These are phyloP conservation scores for Xenus cinereus DNA, from an alignment of 2,113 vertebrate genomes.

Conservation along the genomic window DNA sequence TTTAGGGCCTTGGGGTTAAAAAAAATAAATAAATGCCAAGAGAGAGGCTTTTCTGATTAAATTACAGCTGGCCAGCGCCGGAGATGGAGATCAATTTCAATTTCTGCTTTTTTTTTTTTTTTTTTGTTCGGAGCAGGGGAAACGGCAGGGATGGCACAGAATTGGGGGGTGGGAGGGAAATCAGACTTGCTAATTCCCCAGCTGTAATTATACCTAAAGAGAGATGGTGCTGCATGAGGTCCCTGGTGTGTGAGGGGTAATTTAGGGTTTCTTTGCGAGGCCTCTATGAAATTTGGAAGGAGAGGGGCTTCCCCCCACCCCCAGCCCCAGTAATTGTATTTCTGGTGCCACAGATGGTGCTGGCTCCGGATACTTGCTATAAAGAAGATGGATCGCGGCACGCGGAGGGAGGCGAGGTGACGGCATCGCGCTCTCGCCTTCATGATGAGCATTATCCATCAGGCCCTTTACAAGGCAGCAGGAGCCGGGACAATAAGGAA, in stretches of 20 bases:
- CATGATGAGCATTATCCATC: background rate
- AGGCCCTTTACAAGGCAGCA: background rate
- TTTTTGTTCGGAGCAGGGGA: background rate
- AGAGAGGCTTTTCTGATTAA: conserved; percentile 34
- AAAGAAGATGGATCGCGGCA: conserved; percentile 57
- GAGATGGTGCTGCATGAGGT: background rate
- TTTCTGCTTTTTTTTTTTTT: background rate
- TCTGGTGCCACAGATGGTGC: conserved; percentile 61
- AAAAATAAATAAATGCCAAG: background rate
- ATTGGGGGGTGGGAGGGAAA: background rate
- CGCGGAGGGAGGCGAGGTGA: background rate
- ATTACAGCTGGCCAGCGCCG: background rate
- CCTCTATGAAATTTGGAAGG: background rate
- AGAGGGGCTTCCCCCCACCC: background rate
- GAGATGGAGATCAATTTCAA: conserved; percentile 55
- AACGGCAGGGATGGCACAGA: rapidly evolving
- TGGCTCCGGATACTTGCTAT: background rate
- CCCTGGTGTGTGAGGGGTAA: conserved; percentile 2
- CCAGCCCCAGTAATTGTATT: conserved; percentile 28
- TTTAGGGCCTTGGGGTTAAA: background rate
- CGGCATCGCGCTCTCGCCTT: background rate
- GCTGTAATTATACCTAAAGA: background rate
- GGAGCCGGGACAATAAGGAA: background rate
- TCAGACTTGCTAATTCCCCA: conserved; percentile 50
- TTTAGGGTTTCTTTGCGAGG: background rate